Base-by-base conservation (phyloP, 2,113 vertebrate genomes). In the Phyllopteryx taeniolatus region DNA sequence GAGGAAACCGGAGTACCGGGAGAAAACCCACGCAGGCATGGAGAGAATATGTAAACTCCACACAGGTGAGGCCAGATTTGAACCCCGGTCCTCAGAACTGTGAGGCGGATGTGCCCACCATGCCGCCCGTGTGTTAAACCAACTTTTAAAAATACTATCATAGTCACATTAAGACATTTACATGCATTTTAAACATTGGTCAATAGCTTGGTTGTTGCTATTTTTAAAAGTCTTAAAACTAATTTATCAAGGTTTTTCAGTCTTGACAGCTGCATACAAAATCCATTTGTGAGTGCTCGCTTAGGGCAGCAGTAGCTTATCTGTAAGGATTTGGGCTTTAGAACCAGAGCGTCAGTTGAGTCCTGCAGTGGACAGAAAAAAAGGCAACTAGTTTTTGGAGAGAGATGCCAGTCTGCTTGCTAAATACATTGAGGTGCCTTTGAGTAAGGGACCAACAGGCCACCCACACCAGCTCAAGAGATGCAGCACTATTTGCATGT, bases 191-290 rank as follows among this genome's bases (percentile, higher is more conserved):
- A 46, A 46, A 46, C 10, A 46, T 46, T 11, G 10, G 44, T 12
- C 44, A 46, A 46, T 46, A 46, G 44, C 12, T 46, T 46, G 44
- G 12, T 46, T 46, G 44, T 46, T 46, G 27, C 27, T 27, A 27
- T 27, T 27, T 27, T 8, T 8, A 62, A 11, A 57, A 22, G n/a
- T 4, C n/a, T 74, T 49, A 31, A 75, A 62, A 54, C 79, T 68
- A 17, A 42, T 67, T 65, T 53, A 60, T 54, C 8, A 62, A 27
- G 27, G 43, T 66, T 59, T 64, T 49, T 75, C 49, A 57, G 31
- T 62, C 15, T 63, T 39, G 49, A 76, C 31, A 59, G 42, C 63
- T 35, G 72, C 42, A 75, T 42, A 71, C 22, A 54, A 69, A 74
- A 72, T 77, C n/a, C n/a, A 69, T 27, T 20, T 3, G 65, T 62